These are phyloP conservation scores for Odocoileus hemionus DNA, from an alignment of 2,113 vertebrate species.

Conservation along the genomic window DNA sequence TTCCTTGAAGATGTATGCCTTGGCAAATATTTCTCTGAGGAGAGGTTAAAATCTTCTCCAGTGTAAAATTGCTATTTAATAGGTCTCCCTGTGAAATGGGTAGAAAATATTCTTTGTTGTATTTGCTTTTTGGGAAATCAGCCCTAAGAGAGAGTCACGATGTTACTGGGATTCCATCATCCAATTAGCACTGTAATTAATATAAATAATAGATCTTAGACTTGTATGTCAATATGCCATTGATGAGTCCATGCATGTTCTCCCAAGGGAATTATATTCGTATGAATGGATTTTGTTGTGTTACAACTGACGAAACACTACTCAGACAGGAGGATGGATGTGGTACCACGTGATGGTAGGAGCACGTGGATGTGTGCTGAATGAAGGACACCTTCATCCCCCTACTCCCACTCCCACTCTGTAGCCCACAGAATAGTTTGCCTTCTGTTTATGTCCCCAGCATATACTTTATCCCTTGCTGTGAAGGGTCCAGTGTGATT, in stretches of 20 bases:
- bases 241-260: background rate
- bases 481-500: background rate
- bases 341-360: too few relatives aligned
- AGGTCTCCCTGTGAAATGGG: background rate
- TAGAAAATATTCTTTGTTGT: background rate
- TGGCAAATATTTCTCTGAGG: background rate
- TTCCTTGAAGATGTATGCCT: background rate
- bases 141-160: background rate
- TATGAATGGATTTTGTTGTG: background rate
- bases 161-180: background rate
- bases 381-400: background rate
- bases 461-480: background rate
- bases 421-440: background rate
- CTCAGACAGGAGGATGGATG: background rate
- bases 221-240: background rate
- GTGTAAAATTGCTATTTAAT: background rate
- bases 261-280: background rate
- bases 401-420: rapidly evolving
- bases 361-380: background rate
- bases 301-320: background rate
- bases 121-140: background rate
- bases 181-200: background rate
- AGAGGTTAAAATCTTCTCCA: background rate
- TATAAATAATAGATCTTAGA: background rate
- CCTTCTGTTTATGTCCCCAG: background rate